A percentile compares a stretch with the other conserved stretches of the same genome.
phyloP scores from a whole-genome alignment of 2,113 vertebrate species.

The Lanius ludovicianus region DNA sequence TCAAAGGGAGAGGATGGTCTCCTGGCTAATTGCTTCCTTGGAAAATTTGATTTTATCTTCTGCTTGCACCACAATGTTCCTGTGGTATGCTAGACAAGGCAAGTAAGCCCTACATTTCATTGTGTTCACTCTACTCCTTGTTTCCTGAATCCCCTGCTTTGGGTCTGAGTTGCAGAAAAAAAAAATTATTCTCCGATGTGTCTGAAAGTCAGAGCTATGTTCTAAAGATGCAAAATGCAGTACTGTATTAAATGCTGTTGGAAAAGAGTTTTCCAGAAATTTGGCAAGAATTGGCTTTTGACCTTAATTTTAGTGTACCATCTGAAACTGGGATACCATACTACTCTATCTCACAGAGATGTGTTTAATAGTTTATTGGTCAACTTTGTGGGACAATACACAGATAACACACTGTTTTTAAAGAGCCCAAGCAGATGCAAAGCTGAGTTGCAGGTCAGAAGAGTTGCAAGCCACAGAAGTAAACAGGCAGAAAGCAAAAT shows the following conservation, averaged over 20 bases:
- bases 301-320: neutral
- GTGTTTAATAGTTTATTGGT: neutral
- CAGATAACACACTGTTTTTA: neutral
- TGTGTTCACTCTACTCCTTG: neutral
- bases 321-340: neutral
- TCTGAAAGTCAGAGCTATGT: neutral
- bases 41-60: neutral
- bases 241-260: neutral
- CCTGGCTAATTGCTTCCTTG: neutral
- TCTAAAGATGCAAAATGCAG: neutral
- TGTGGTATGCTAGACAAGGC: neutral
- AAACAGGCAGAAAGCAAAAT: neutral
- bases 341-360: neutral
- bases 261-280: neutral
- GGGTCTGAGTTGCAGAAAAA: neutral
- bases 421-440: neutral
- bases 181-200: neutral
- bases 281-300: neutral
- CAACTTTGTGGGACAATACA: neutral
- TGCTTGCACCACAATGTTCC: neutral
- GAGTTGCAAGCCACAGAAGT: neutral
- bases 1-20: neutral
- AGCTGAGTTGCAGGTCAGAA: neutral
- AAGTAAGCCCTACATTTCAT: neutral
- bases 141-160: neutral